Conservation (phyloP, 2,113 vertebrate species). For the Halichoerus grypus region DNA sequence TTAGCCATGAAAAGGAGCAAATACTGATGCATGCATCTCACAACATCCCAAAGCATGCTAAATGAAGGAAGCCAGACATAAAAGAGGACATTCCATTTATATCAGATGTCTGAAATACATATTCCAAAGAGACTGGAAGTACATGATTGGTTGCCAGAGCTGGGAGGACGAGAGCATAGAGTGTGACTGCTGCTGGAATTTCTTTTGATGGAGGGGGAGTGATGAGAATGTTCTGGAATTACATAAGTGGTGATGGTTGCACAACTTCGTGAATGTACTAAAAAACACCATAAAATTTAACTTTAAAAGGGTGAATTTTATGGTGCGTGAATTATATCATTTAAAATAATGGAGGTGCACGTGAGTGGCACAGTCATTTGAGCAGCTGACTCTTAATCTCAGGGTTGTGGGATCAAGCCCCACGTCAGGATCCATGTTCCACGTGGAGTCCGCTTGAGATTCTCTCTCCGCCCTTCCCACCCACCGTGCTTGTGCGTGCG, state of each 20-base stretch:
- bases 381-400: not conserved
- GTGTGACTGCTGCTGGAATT: not conserved
- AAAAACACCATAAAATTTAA: not conserved
- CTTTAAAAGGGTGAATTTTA: not conserved
- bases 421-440: not conserved
- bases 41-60: not conserved
- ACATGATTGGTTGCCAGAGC: too few relatives aligned
- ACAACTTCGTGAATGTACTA: not conserved
- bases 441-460: not conserved
- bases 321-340: not conserved
- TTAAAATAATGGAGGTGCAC: not conserved
- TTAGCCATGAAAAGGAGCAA: not conserved
- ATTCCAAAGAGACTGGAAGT: not conserved
- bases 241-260: not conserved
- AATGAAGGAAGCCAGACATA: not conserved
- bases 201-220: not conserved
- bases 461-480: too few relatives aligned
- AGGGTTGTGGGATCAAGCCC: not conserved
- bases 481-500: too few relatives aligned
- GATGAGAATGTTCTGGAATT: not conserved
- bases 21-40: not conserved
- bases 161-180: too few relatives aligned
- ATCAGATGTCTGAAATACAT: not conserved
- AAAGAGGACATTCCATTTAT: not conserved
- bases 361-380: not conserved